These are phyloP conservation scores for Euwallacea fornicatus DNA, from an alignment of 1,140 invertebrate species.

Conservation along the genomic window DNA sequence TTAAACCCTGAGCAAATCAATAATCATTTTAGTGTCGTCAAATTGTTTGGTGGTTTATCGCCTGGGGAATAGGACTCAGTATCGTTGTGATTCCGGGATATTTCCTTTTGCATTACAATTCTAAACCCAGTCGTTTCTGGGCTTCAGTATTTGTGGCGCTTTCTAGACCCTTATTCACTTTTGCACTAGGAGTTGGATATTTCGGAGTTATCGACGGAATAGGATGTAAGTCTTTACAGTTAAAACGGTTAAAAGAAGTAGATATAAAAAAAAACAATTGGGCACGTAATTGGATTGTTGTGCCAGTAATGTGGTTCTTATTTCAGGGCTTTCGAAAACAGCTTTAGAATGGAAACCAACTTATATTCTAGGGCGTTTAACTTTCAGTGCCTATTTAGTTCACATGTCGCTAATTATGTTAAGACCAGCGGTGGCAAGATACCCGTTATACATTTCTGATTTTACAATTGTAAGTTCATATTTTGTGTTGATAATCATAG, in stretches of 20 bases:
- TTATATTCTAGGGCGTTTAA: conserved; percentile 39
- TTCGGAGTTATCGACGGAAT: conserved; percentile 38
- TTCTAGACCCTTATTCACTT: conserved; percentile 36
- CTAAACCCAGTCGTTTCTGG: conserved; percentile 24
- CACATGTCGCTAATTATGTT: conserved; percentile 36
- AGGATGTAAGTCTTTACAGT: conserved; percentile 41
- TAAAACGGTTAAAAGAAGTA: not conserved
- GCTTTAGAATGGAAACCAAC: conserved; percentile 37
- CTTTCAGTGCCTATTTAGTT: conserved; percentile 41
- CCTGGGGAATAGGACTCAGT: conserved; percentile 6
- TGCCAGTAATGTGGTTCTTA: not conserved
- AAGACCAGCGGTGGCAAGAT: conserved; percentile 21
- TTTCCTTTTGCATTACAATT: conserved; percentile 2
- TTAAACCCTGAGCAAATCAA: no score
- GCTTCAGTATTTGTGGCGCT: conserved; percentile 34
- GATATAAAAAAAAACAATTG: conserved; percentile 1
- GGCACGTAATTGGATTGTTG: not conserved
- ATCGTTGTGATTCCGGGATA: conserved; percentile 22
- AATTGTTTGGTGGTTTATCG: conserved; percentile 16
- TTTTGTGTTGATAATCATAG: not conserved
- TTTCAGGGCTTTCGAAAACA: conserved; percentile 34
- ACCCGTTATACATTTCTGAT: conserved; percentile 30
- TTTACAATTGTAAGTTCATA: conserved; percentile 35
- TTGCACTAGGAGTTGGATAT: conserved; percentile 31
- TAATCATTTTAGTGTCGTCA: not conserved